These are phyloP conservation scores for Lucifuga dentata DNA, from an alignment of 2,113 vertebrate species.

Conservation along the genomic window DNA sequence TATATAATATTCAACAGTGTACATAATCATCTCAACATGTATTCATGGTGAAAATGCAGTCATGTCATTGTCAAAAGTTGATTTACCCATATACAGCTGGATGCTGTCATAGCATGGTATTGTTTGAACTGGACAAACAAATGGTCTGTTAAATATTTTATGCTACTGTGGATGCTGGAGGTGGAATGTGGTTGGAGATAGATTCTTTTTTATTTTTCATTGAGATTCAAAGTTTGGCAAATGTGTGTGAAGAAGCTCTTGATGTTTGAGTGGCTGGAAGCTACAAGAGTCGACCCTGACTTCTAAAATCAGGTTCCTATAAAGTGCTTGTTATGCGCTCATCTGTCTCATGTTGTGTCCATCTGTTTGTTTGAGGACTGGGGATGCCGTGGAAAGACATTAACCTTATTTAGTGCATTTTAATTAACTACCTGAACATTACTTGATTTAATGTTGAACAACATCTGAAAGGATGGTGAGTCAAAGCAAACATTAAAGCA, in stretches of 20 bases:
- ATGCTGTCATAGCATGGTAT: too few species aligned
- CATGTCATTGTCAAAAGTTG: too few species aligned
- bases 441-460: conserved; percentile 4
- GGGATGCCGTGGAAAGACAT: conserved; percentile 27
- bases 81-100: too few species aligned
- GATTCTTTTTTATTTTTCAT: neutral
- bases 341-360: conserved; percentile 6
- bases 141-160: conserved; percentile 10
- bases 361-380: conserved; percentile 15
- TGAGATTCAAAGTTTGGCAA: conserved; percentile 4
- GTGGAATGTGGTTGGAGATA: neutral
- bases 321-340: neutral
- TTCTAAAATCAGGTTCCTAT: conserved; percentile 9
- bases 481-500: neutral
- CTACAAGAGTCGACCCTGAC: neutral
- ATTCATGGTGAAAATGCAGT: conserved; percentile 20
- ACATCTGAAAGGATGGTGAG: conserved; percentile 33
- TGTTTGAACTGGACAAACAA: conserved; percentile 25
- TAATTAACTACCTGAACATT: conserved; percentile 60
- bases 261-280: conserved; percentile 9
- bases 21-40: too few species aligned
- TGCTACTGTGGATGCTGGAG: neutral
- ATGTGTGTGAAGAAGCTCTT: conserved; percentile 1
- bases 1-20: too few species aligned
- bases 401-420: conserved; percentile 57